Conservation (phyloP, 1,140 invertebrate species). For the Procambarus virginalis region DNA sequence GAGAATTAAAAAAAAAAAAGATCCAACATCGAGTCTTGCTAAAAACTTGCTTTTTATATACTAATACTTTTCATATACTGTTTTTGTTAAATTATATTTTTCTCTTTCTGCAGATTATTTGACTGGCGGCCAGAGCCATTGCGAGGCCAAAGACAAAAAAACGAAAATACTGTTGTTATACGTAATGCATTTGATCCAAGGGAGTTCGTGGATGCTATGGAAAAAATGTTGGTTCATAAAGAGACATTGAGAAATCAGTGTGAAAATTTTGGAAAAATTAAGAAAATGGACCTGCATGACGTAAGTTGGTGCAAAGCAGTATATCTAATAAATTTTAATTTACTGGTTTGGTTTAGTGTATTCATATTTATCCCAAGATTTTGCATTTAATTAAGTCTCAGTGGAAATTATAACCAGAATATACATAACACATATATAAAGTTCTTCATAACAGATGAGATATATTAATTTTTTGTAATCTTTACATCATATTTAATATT, state of each 20-base stretch:
- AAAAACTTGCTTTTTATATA: too few relatives aligned
- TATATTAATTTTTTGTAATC: too few relatives aligned
- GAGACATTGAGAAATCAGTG: slow-evolving; percentile 93
- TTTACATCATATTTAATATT: too few relatives aligned
- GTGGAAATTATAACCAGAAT: neutral
- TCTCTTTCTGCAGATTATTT: slow-evolving; percentile 82
- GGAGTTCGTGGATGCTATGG: slow-evolving; percentile 92
- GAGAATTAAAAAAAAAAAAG: too few relatives aligned
- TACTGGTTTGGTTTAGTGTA: neutral
- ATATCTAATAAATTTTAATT: neutral
- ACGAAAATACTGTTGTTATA: slow-evolving; percentile 93
- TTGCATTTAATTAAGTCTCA: neutral
- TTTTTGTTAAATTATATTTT: neutral
- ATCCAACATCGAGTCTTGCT: too few relatives aligned
- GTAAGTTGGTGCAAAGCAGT: slow-evolving; percentile 78
- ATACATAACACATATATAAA: too few relatives aligned
- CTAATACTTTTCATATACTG: too few relatives aligned
- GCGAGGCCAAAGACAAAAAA: slow-evolving; percentile 86
- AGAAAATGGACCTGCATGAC: slow-evolving; percentile 94
- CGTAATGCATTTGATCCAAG: slow-evolving; percentile 94
- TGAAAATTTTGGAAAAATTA: slow-evolving; percentile 92
- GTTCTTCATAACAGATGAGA: too few relatives aligned
- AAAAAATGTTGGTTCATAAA: slow-evolving; percentile 91
- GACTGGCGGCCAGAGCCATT: slow-evolving; percentile 97
- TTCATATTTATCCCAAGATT: neutral